Evolutionary conservation across 2,797 vertebrate genomes (phyloP).

Genomic region (Masticophis lateralis): DNA sequence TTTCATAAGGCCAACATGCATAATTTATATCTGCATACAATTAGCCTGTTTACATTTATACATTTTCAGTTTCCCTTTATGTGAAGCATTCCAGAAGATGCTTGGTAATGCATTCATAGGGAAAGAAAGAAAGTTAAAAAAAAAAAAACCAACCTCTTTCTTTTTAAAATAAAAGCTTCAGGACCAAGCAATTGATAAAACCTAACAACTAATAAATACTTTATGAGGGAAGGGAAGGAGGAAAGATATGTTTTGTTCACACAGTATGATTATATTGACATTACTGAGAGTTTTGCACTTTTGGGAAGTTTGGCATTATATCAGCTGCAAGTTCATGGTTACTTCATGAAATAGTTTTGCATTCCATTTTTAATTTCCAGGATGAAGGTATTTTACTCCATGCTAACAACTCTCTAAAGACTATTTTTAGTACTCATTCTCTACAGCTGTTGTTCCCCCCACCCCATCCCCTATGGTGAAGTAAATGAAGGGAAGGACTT

Average conservation of each 20-base stretch:
- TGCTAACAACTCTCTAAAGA: not conserved
- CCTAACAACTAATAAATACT: slow-evolving; percentile 76
- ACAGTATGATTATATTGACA: slow-evolving; percentile 63
- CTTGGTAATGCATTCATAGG: slow-evolving; percentile 74
- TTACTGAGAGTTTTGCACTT: slow-evolving; percentile 53
- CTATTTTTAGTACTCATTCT: not conserved
- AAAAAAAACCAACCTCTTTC: slow-evolving; percentile 40
- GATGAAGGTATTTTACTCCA: slow-evolving; percentile 31
- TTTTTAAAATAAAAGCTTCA: slow-evolving; percentile 61
- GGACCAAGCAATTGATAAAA: slow-evolving; percentile 76
- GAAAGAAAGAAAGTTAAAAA: slow-evolving; percentile 43
- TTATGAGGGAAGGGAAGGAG: slow-evolving; percentile 64
- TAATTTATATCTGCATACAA: slow-evolving; percentile 84
- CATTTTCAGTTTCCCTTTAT: slow-evolving; percentile 77
- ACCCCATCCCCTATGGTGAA: not conserved
- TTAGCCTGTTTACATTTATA: slow-evolving; percentile 84
- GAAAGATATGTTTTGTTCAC: slow-evolving; percentile 45
- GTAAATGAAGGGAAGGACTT: not conserved
- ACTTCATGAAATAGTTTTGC: slow-evolving; percentile 29
- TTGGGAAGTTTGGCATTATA: slow-evolving; percentile 39
- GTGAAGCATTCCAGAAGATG: slow-evolving; percentile 76
- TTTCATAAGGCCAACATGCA: slow-evolving; percentile 80
- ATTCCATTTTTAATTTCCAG: slow-evolving; percentile 35
- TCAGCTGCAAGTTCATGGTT: slow-evolving; percentile 34
- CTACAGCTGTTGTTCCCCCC: too few relatives aligned